A percentile compares a stretch with the other conserved stretches of the same genome.
Evolutionary conservation across 1,140 invertebrate species (phyloP).

Genomic region (Procambarus virginalis): DNA sequence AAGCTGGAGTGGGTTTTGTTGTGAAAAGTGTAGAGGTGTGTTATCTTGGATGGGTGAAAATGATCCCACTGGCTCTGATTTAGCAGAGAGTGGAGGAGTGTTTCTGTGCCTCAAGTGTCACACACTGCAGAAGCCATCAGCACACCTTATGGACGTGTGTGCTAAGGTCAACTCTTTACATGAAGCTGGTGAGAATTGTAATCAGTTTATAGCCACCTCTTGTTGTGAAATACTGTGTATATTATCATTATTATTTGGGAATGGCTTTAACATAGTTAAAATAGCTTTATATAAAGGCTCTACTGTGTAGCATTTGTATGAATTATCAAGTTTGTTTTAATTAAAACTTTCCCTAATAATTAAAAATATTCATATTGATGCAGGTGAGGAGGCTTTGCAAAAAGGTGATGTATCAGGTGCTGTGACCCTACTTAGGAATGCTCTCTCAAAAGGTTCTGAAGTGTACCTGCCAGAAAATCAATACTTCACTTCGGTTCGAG

Average conservation of each 20-base stretch:
- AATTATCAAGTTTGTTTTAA: background rate
- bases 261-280: too few species aligned
- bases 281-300: too few species aligned
- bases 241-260: too few species aligned
- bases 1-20: conserved; percentile 21
- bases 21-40: conserved; percentile 3
- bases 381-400: conserved; percentile 43
- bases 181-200: conserved; percentile 16
- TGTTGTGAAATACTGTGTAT: too few species aligned
- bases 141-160: background rate
- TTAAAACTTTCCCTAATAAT: too few species aligned
- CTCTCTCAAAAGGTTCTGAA: conserved; percentile 20
- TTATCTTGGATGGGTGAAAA: conserved; percentile 23
- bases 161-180: background rate
- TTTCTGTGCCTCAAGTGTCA: conserved; percentile 25
- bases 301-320: background rate
- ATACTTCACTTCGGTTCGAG: conserved; percentile 22
- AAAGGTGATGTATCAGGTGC: conserved; percentile 23
- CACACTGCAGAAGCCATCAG: conserved; percentile 2
- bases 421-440: conserved; percentile 26
- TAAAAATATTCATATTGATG: background rate
- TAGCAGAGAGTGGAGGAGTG: background rate
- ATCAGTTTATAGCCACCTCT: too few species aligned
- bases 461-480: conserved; percentile 48
- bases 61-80: background rate